Evolutionary conservation across 1,140 invertebrate genomes (phyloP).

Genomic region (Procambarus virginalis): DNA sequence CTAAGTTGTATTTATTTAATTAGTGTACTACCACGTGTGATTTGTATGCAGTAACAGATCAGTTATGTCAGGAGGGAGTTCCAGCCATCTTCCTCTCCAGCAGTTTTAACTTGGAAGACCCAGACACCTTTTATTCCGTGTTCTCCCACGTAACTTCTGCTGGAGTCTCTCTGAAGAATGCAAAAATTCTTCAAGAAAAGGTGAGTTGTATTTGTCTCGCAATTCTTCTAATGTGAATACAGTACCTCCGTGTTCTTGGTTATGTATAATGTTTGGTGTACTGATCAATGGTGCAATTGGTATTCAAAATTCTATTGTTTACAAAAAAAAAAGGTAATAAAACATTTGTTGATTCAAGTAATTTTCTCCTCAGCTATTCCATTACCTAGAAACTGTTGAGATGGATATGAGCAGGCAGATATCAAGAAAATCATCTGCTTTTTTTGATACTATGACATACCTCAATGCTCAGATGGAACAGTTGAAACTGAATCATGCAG

Average conservation of each 20-base stretch:
- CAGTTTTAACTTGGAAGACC: conserved; percentile 64
- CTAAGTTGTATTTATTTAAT: too few species aligned
- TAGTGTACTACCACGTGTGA: too few species aligned
- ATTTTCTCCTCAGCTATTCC: conserved; percentile 81
- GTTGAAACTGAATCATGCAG: conserved; percentile 86
- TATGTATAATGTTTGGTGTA: neutral
- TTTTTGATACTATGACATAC: conserved; percentile 97
- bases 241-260: neutral
- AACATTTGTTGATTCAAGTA: neutral
- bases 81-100: conserved; percentile 59
- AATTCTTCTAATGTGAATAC: conserved; percentile 12
- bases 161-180: conserved; percentile 66
- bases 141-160: conserved; percentile 60
- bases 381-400: conserved; percentile 96
- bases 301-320: too few species aligned
- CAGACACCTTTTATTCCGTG: conserved; percentile 67
- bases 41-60: conserved; percentile 29
- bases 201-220: conserved; percentile 72
- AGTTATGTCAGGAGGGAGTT: conserved; percentile 70
- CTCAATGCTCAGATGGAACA: conserved; percentile 94
- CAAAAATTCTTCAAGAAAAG: conserved; percentile 80
- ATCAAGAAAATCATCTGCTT: conserved; percentile 94
- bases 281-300: too few species aligned
- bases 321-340: too few species aligned
- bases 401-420: conserved; percentile 96